These are phyloP conservation scores for Neolamprologus brichardi DNA, from an alignment of 2,113 vertebrate species.

Conservation along the genomic window DNA sequence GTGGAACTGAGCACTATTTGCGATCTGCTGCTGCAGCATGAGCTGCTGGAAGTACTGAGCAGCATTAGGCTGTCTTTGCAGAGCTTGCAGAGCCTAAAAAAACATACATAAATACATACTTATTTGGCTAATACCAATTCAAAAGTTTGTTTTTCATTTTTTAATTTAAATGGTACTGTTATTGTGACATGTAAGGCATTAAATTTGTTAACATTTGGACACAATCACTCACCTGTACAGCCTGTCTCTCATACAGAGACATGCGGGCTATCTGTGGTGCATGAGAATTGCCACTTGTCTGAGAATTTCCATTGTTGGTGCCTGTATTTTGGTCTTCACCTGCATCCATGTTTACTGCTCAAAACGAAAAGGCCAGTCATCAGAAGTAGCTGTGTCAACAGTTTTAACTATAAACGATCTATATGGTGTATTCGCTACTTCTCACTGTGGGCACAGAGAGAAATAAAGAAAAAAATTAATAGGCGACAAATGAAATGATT, in stretches of 20 bases:
- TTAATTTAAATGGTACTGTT: neutral
- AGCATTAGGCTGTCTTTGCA: constrained; percentile 94
- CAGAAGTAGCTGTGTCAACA: neutral
- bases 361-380: neutral
- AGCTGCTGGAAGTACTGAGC: constrained; percentile 98
- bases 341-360: constrained; percentile 79
- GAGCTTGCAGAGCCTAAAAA: constrained; percentile 86
- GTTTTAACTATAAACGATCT: neutral
- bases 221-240: constrained; percentile 82
- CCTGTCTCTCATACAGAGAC: constrained; percentile 93
- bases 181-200: neutral
- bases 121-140: neutral
- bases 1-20: constrained; percentile 88
- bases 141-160: neutral
- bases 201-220: neutral
- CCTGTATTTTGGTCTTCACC: constrained; percentile 90
- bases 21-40: constrained; percentile 95
- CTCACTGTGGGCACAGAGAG: neutral
- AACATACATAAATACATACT: neutral
- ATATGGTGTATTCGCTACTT: neutral
- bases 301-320: constrained; percentile 79
- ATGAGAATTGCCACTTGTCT: constrained; percentile 83
- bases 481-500: neutral
- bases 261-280: constrained; percentile 91
- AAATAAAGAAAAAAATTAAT: neutral